Percentiles rank a stretch among this genome's conserved stretches.
These are phyloP conservation scores for Venturia canescens DNA, from an alignment of 1,140 invertebrate species.

Conservation along the genomic window DNA sequence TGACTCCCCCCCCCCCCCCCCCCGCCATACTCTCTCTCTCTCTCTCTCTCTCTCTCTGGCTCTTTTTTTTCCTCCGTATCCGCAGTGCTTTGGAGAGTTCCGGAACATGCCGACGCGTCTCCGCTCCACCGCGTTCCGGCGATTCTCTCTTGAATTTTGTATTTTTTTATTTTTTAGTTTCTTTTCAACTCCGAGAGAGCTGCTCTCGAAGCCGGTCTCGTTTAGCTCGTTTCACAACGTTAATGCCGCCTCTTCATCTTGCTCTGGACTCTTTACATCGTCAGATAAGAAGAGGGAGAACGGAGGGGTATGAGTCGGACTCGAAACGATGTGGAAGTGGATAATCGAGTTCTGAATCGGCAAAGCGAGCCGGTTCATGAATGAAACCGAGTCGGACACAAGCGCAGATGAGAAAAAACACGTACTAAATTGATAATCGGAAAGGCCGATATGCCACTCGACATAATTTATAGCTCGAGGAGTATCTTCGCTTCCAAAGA, in stretches of 20 bases:
- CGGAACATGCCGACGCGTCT: constrained; percentile 26
- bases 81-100: constrained; percentile 33
- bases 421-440: too few species aligned
- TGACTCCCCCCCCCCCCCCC: constrained; percentile 34
- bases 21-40: constrained; percentile 28
- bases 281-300: background rate
- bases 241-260: constrained; percentile 35
- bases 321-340: constrained; percentile 30
- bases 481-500: background rate
- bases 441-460: background rate
- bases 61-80: constrained; percentile 24
- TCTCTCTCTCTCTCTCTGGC: constrained; percentile 32
- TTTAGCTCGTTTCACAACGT: constrained; percentile 35
- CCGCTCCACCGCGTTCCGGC: constrained; percentile 7
- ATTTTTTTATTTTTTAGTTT: constrained; percentile 23
- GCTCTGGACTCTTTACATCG: constrained; percentile 6
- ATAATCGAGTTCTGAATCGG: constrained; percentile 32
- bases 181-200: background rate
- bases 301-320: background rate
- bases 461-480: constrained; percentile 18
- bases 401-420: too few species aligned
- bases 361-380: constrained; percentile 32
- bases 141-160: background rate
- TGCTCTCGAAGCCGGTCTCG: background rate
- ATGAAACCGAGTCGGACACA: constrained; percentile 31